phyloP scores from a whole-genome alignment of 2,888 invertebrate genomes.

The Pandemis cinnamomeana region DNA sequence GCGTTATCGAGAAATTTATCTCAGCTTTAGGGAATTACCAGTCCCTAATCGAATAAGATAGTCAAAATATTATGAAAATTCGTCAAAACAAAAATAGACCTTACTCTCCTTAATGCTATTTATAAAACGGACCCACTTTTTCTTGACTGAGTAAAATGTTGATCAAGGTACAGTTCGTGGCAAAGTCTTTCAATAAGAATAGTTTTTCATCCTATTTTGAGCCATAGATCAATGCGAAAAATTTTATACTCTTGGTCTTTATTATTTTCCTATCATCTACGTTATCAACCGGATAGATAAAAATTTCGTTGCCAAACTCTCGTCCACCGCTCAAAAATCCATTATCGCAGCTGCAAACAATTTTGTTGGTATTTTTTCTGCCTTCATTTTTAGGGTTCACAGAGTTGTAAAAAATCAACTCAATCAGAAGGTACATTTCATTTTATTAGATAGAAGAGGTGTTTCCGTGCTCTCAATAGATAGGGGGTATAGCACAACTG shows the following conservation, averaged over 20 bases:
- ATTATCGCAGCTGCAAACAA: not conserved
- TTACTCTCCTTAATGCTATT: not conserved
- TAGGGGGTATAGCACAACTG: too few species aligned
- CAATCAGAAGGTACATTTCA: too few species aligned
- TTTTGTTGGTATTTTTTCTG: slow-evolving; percentile 13
- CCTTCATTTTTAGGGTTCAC: not conserved
- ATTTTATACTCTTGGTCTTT: too few species aligned
- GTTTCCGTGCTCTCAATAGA: too few species aligned
- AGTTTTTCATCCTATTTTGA: not conserved
- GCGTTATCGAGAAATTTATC: slow-evolving; percentile 19
- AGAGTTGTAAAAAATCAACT: too few species aligned
- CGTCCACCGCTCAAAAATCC: not conserved
- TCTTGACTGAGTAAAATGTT: too few species aligned
- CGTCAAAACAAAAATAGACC: not conserved
- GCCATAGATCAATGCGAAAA: not conserved
- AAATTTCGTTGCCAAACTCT: not conserved
- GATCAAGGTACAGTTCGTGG: not conserved
- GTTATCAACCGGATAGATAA: not conserved
- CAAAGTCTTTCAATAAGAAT: not conserved
- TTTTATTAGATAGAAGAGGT: too few species aligned
- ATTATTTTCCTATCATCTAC: not conserved
- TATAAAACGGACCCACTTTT: not conserved
- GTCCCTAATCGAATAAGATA: slow-evolving; percentile 18
- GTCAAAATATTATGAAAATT: not conserved
- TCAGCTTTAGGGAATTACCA: slow-evolving; percentile 15